Evolutionary conservation across 2,888 invertebrate genomes (phyloP).

Genomic region (Drosophila ezoana): DNA sequence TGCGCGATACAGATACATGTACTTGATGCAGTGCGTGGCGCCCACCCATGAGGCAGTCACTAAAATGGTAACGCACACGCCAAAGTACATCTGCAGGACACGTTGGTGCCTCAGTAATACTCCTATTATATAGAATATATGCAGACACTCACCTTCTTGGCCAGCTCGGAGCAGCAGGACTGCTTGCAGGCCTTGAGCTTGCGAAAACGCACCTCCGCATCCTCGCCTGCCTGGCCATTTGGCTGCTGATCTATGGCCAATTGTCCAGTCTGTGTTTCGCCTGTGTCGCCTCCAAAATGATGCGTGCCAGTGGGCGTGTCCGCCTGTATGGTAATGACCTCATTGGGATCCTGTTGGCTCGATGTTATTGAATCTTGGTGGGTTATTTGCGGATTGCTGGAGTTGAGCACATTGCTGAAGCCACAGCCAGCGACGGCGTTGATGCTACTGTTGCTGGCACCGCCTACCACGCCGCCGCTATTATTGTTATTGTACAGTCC

Average conservation of each 20-base stretch:
- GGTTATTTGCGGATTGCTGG: constrained; percentile 86
- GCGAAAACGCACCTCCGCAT: constrained; percentile 75
- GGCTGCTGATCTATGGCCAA: constrained; percentile 74
- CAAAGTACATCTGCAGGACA: constrained; percentile 91
- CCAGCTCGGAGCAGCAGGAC: constrained; percentile 92
- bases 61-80: constrained; percentile 93
- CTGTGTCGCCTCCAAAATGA: constrained; percentile 67
- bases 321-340: constrained; percentile 83
- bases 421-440: constrained; percentile 67
- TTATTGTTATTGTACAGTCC: constrained; percentile 80
- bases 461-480: constrained; percentile 22
- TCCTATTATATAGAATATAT: too few relatives aligned
- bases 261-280: constrained; percentile 62
- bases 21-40: constrained; percentile 95
- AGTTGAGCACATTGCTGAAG: constrained; percentile 85
- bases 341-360: constrained; percentile 87
- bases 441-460: constrained; percentile 36
- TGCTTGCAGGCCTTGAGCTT: constrained; percentile 87
- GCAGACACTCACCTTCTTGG: constrained; percentile 89
- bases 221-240: constrained; percentile 70
- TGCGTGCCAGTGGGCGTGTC: constrained; percentile 71
- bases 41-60: constrained; percentile 97
- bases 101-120: not conserved
- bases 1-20: constrained; percentile 88
- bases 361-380: constrained; percentile 87